Percentiles rank a stretch among this genome's conserved stretches.
Evolutionary conservation across 2,888 invertebrate species (phyloP).

Genomic region (Amphipoea oculea): DNA sequence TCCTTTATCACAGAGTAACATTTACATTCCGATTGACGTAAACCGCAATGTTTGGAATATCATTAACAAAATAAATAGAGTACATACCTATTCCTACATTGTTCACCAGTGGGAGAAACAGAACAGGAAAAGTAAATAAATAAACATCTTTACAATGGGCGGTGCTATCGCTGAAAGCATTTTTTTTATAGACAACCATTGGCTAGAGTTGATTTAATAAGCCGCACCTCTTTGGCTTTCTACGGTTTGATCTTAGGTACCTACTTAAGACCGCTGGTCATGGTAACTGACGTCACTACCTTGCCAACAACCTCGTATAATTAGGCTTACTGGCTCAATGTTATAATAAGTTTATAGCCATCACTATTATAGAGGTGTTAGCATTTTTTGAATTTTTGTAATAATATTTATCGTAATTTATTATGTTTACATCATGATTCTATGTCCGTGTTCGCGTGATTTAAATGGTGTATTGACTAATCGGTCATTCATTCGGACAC

Average conservation of each 20-base stretch:
- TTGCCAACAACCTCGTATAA: not conserved
- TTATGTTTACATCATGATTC: no score
- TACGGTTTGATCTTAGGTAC: not conserved
- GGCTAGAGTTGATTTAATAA: not conserved
- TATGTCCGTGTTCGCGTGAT: no score
- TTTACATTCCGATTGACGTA: not conserved
- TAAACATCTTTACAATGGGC: not conserved
- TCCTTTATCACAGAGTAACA: not conserved
- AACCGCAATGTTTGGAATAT: not conserved
- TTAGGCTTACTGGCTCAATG: not conserved
- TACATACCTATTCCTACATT: not conserved
- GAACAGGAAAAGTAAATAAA: not conserved
- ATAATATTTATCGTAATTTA: no score
- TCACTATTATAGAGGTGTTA: no score
- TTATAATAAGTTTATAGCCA: no score
- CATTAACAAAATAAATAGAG: not conserved
- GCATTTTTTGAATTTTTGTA: no score
- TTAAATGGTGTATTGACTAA: no score
- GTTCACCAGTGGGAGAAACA: not conserved
- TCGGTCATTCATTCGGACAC: no score
- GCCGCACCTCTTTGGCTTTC: not conserved
- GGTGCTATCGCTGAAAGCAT: not conserved
- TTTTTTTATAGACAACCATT: not conserved
- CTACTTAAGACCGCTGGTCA: not conserved
- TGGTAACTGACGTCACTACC: not conserved